Conservation (phyloP, 2,797 vertebrate genomes). For the Sphenopsis melanotis region DNA sequence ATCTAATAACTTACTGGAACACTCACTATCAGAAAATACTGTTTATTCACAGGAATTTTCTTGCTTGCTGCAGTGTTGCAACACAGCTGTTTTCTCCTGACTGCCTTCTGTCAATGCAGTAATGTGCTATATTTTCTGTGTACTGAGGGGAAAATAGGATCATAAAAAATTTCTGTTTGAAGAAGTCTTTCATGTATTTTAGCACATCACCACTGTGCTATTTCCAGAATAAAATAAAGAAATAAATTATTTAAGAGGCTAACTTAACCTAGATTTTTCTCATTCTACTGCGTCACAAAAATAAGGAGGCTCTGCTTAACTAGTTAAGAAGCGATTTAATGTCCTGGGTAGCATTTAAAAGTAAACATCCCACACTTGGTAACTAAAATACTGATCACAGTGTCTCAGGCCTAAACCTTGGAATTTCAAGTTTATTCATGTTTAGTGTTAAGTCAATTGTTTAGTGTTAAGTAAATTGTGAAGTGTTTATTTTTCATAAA, state of each 20-base stretch:
- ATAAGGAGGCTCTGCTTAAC: not conserved
- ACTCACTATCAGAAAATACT: not conserved
- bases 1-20: not conserved
- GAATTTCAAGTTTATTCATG: not conserved
- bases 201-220: not conserved
- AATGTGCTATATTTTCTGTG: not conserved
- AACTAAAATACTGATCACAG: not conserved
- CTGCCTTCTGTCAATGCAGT: not conserved
- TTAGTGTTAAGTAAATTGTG: not conserved
- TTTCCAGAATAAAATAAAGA: slow-evolving; percentile 21
- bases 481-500: not conserved
- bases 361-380: not conserved
- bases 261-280: slow-evolving; percentile 18
- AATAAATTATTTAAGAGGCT: slow-evolving; percentile 30
- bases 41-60: not conserved
- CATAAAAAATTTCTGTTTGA: slow-evolving; percentile 9
- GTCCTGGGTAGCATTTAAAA: not conserved
- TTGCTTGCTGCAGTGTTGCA: not conserved
- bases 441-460: not conserved
- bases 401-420: not conserved
- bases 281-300: not conserved
- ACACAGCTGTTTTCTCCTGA: not conserved
- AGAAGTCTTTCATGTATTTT: slow-evolving; percentile 26
- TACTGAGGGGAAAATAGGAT: not conserved
- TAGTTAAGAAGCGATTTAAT: not conserved